These are phyloP conservation scores for Diadumene lineata DNA, from an alignment of 92 coral and sea anemone species.

Conservation along the genomic window DNA sequence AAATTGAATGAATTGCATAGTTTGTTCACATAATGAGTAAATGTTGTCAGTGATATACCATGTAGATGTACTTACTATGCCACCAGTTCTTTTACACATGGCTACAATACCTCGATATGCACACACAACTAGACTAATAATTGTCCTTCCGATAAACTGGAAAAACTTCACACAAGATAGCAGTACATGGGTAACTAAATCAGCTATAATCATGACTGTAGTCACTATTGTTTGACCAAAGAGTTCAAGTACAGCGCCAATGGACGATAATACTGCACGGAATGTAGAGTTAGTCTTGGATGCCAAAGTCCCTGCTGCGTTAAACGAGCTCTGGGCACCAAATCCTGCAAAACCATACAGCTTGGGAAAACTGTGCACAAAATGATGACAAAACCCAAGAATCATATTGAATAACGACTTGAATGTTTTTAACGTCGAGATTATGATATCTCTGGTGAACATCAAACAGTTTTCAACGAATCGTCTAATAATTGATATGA, in stretches of 20 bases:
- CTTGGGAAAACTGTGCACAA: constrained; percentile 45
- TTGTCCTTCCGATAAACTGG: constrained; percentile 25
- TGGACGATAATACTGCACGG: constrained; percentile 32
- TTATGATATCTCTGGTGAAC: constrained; percentile 21
- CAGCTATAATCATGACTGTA: constrained; percentile 45
- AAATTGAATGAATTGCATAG: neutral
- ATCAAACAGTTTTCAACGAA: constrained; percentile 27
- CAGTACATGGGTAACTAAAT: constrained; percentile 25
- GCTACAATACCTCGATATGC: neutral
- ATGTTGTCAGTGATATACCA: neutral
- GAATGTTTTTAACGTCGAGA: constrained; percentile 31
- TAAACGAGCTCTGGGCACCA: constrained; percentile 38
- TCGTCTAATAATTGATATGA: constrained; percentile 32
- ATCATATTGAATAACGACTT: constrained; percentile 38
- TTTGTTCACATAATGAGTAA: neutral
- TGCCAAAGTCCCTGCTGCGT: constrained; percentile 44
- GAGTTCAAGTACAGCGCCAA: constrained; percentile 67
- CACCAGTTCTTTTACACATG: neutral
- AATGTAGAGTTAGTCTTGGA: constrained; percentile 63
- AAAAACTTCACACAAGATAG: constrained; percentile 13
- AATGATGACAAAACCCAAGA: constrained; percentile 35
- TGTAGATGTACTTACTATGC: neutral
- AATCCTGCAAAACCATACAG: constrained; percentile 43
- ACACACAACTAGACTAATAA: constrained; percentile 11
- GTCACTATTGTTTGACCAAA: constrained; percentile 52